Percentiles rank a stretch among this genome's conserved stretches.
Evolutionary conservation across 2,888 invertebrate genomes (phyloP).

Genomic region (Elegia similella): DNA sequence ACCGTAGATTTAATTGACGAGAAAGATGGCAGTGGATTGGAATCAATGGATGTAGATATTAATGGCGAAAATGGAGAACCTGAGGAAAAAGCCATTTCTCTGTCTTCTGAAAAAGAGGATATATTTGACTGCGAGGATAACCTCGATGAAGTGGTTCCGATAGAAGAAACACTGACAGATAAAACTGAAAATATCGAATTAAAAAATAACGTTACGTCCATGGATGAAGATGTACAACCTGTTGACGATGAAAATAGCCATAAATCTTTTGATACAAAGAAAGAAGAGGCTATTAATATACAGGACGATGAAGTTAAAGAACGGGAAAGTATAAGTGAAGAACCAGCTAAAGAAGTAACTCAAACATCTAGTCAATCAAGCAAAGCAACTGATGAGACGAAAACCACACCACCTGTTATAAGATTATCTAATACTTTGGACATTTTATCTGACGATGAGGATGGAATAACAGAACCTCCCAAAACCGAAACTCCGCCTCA

Average conservation of each 20-base stretch:
- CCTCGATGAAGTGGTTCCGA: neutral
- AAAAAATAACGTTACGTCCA: neutral
- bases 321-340: neutral
- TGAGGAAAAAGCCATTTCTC: neutral
- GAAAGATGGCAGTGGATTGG: constrained; percentile 1
- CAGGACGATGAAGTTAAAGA: neutral
- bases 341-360: neutral
- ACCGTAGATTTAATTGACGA: constrained; percentile 2
- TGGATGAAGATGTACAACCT: constrained; percentile 6
- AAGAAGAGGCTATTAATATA: neutral
- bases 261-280: neutral
- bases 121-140: neutral
- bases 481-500: constrained; percentile 23
- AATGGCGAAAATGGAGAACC: neutral
- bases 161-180: neutral
- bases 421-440: constrained; percentile 64
- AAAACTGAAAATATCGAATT: neutral
- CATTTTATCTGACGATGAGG: constrained; percentile 70
- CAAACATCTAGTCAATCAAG: neutral
- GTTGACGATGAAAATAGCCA: neutral
- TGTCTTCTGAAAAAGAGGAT: neutral
- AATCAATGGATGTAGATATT: constrained; percentile 9
- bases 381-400: constrained; percentile 20
- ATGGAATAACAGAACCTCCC: constrained; percentile 34
- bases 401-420: constrained; percentile 38